Evolutionary conservation across 2,888 invertebrate genomes (phyloP).

Genomic region (Drosophila cracens): DNA sequence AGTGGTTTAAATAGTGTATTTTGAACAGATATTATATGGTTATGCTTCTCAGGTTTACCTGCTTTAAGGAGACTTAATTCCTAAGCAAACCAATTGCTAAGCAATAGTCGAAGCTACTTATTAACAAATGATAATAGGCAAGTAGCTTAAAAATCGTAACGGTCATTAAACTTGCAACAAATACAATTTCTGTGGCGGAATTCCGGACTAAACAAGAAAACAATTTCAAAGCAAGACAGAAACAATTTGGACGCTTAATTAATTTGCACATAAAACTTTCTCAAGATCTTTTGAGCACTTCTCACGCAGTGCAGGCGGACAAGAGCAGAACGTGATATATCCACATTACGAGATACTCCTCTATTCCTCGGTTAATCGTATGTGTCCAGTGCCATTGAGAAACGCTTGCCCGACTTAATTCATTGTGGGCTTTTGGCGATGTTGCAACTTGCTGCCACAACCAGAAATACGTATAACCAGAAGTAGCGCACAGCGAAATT

Average conservation of each 20-base stretch:
- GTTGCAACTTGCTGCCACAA: slow-evolving; percentile 47
- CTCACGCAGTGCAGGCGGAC: slow-evolving; percentile 45
- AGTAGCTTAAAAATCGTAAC: slow-evolving; percentile 60
- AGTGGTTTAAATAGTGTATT: not conserved
- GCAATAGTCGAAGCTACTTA: slow-evolving; percentile 12
- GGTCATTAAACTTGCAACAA: slow-evolving; percentile 62
- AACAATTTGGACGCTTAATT: slow-evolving; percentile 54
- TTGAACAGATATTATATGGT: not conserved
- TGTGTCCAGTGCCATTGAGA: slow-evolving; percentile 61
- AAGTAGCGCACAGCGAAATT: slow-evolving; percentile 27
- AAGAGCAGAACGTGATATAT: slow-evolving; percentile 45
- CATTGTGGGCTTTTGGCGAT: slow-evolving; percentile 29
- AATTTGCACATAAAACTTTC: slow-evolving; percentile 74
- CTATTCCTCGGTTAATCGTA: slow-evolving; percentile 6
- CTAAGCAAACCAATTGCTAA: slow-evolving; percentile 11
- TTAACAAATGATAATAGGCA: slow-evolving; percentile 27
- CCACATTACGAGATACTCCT: slow-evolving; percentile 1
- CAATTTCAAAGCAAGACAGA: slow-evolving; percentile 52
- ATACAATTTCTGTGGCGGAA: slow-evolving; percentile 63
- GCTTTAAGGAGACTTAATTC: not conserved
- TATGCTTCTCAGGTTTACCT: not conserved
- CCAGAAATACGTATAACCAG: slow-evolving; percentile 17
- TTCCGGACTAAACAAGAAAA: slow-evolving; percentile 52
- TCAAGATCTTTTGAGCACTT: slow-evolving; percentile 49
- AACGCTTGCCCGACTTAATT: slow-evolving; percentile 51